Evolutionary conservation across 2,113 vertebrate genomes (phyloP).

Genomic region (Eptesicus fuscus): DNA sequence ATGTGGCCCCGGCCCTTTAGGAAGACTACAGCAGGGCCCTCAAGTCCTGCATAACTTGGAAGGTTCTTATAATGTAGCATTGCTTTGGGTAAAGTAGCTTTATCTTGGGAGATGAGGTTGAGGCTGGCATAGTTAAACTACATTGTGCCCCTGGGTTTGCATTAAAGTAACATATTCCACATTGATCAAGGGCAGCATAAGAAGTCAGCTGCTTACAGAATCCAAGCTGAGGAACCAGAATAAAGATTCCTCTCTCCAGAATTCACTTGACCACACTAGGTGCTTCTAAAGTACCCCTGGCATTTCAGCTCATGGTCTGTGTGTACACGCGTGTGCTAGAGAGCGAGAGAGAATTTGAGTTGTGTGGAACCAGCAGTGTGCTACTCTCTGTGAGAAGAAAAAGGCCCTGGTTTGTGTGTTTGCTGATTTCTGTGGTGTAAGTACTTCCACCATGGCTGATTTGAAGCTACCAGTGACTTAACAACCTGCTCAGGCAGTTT

Average conservation of each 20-base stretch:
- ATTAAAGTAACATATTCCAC: neutral
- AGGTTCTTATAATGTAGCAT: neutral
- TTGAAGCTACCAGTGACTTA: neutral
- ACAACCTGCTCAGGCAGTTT: neutral
- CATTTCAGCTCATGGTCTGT: neutral
- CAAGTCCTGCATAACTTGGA: neutral
- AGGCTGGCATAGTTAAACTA: neutral
- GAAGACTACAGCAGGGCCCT: neutral
- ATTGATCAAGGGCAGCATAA: neutral
- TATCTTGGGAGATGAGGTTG: neutral
- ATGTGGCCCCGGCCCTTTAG: neutral
- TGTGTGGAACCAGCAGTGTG: neutral
- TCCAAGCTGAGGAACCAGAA: neutral
- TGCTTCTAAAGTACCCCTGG: neutral
- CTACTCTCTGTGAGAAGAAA: neutral
- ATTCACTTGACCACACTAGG: neutral
- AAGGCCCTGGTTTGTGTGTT: neutral
- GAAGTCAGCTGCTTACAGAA: neutral
- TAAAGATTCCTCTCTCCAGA: neutral
- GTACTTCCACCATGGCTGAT: neutral
- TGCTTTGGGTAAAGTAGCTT: neutral
- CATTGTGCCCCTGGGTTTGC: neutral
- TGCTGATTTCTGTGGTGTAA: neutral
- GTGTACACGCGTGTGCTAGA: too few species aligned
- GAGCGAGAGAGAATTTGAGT: neutral